These are phyloP conservation scores for Eolophus roseicapilla DNA, from an alignment of 2,113 vertebrate species.

Conservation along the genomic window DNA sequence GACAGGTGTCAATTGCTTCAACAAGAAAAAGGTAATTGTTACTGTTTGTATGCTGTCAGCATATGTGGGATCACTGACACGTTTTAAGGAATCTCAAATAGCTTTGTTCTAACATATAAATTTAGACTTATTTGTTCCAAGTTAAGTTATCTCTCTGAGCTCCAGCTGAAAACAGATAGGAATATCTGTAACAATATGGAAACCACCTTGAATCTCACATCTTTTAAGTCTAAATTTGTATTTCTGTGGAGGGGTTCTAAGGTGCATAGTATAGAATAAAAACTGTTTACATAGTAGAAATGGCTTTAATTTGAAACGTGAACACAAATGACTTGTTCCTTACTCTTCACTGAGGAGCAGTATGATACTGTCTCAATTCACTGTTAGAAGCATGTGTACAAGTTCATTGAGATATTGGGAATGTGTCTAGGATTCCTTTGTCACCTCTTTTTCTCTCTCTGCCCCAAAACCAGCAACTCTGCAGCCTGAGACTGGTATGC, in stretches of 20 bases:
- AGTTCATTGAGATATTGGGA: neutral
- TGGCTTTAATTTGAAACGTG: neutral
- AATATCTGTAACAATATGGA: neutral
- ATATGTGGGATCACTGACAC: rapidly evolving
- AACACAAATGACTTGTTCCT: neutral
- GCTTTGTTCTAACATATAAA: neutral
- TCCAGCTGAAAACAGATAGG: neutral
- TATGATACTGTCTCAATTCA: neutral
- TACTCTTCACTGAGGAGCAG: neutral
- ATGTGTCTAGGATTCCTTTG: neutral
- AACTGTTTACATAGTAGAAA: neutral
- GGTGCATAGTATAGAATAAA: neutral
- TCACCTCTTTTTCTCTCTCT: neutral
- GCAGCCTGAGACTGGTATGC: neutral
- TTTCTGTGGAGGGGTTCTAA: neutral
- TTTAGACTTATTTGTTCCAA: neutral
- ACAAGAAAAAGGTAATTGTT: conserved; percentile 83
- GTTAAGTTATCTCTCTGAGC: neutral
- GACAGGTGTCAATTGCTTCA: conserved; percentile 80
- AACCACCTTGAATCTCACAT: neutral
- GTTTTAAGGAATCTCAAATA: neutral
- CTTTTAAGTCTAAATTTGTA: neutral
- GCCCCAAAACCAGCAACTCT: neutral
- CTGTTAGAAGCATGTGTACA: neutral
- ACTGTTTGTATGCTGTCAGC: neutral